phyloP scores from a whole-genome alignment of 2,797 vertebrate genomes.

The Lates japonicus region DNA sequence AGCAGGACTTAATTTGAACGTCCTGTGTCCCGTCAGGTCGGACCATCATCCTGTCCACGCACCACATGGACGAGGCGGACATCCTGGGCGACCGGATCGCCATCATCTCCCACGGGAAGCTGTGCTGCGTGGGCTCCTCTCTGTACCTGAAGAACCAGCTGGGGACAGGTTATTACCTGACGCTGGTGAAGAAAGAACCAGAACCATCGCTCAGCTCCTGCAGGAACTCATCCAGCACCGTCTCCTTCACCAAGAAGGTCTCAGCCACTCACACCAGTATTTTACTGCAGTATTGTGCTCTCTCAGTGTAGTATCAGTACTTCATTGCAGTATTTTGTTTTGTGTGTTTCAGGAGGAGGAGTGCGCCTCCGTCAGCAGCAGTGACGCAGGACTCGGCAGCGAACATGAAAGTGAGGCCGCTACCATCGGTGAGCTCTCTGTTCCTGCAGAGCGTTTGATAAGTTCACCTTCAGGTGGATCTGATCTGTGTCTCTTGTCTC shows the following conservation, averaged over 20 bases:
- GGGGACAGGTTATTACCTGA: constrained; percentile 97
- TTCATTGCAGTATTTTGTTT: background rate
- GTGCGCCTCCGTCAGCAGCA: constrained; percentile 94
- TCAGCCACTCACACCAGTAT: background rate
- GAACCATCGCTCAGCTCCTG: constrained; percentile 93
- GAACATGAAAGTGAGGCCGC: constrained; percentile 97
- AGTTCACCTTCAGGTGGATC: background rate
- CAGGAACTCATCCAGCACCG: constrained; percentile 94
- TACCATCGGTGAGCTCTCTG: constrained; percentile 89
- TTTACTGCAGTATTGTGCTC: too few relatives aligned
- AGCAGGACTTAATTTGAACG: background rate
- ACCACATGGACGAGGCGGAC: constrained; percentile 99
- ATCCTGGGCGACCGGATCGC: constrained; percentile 96
- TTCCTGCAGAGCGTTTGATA: constrained; percentile 1
- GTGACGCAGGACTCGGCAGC: constrained; percentile 96
- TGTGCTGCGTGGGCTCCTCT: constrained; percentile 96
- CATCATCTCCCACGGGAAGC: constrained; percentile 97
- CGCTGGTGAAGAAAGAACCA: constrained; percentile 94
- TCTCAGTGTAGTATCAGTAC: background rate
- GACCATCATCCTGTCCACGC: constrained; percentile 97
- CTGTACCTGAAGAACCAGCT: constrained; percentile 97
- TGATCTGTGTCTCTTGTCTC: constrained; percentile 26
- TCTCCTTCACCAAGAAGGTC: constrained; percentile 94
- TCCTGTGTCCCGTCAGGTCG: constrained; percentile 83
- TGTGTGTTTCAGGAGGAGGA: constrained; percentile 87